Conservation (phyloP, 2,113 vertebrate species). For the Meles meles region DNA sequence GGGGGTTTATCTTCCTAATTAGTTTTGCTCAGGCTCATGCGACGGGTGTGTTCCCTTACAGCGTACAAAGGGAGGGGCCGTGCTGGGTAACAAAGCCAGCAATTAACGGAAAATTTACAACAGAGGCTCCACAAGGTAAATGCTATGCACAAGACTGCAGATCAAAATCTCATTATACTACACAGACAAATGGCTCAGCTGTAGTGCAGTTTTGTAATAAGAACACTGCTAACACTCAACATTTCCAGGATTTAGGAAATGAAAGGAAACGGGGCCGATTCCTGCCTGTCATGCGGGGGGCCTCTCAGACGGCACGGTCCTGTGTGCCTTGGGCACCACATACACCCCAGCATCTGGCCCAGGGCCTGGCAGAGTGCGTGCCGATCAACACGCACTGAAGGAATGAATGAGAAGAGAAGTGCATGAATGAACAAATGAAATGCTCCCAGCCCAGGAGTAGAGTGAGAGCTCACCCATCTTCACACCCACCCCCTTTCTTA, state of each 20-base stretch:
- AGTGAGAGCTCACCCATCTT: conserved; percentile 9
- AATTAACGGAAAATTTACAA: conserved; percentile 59
- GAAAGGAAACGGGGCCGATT: conserved; percentile 30
- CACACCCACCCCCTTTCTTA: conserved; percentile 27
- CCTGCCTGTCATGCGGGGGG: background rate
- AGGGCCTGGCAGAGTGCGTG: background rate
- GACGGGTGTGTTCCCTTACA: background rate
- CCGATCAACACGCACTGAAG: conserved; percentile 9
- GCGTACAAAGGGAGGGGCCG: background rate
- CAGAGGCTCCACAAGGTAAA: conserved; percentile 54
- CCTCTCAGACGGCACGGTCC: background rate
- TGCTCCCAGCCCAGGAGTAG: background rate
- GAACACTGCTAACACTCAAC: background rate
- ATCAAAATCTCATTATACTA: conserved; percentile 54
- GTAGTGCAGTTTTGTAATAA: conserved; percentile 47
- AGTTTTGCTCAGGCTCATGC: conserved; percentile 20
- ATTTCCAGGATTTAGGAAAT: conserved; percentile 48
- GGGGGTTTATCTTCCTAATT: conserved; percentile 28
- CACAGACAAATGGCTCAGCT: conserved; percentile 8
- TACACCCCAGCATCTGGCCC: conserved; percentile 32
- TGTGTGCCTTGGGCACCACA: background rate
- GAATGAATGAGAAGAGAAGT: conserved; percentile 50
- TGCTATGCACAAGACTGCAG: conserved; percentile 32
- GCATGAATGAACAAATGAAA: conserved; percentile 45
- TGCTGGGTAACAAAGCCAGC: conserved; percentile 28